Conservation (phyloP, 2,888 invertebrate genomes). For the Orchesellides sinensis region DNA sequence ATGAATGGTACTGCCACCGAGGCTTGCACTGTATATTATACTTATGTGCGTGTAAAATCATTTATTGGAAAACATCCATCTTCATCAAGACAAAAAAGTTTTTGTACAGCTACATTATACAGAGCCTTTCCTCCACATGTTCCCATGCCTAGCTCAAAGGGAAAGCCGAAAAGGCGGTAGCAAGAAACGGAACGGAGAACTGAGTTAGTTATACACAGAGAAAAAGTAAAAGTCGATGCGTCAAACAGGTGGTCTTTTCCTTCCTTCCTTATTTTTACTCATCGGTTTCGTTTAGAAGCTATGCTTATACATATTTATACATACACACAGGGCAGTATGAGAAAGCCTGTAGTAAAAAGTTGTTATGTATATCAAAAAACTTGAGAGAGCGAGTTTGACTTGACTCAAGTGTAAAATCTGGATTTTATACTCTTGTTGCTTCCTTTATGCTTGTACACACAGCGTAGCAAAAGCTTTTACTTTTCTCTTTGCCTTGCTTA, state of each 20-base stretch:
- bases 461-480: no score
- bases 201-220: neutral
- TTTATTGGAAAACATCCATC: slow-evolving; percentile 63
- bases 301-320: neutral
- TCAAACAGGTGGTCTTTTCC: slow-evolving; percentile 68
- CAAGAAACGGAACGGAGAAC: neutral
- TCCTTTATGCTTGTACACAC: neutral
- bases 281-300: neutral
- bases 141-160: no score
- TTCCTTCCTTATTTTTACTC: slow-evolving; percentile 33
- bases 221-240: slow-evolving; percentile 56
- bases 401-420: slow-evolving; percentile 27
- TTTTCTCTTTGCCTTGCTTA: no score
- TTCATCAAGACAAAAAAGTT: slow-evolving; percentile 54
- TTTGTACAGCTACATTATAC: neutral
- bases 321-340: no score
- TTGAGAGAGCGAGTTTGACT: slow-evolving; percentile 1
- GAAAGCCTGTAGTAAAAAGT: neutral
- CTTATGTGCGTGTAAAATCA: slow-evolving; percentile 45
- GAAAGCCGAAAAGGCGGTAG: neutral
- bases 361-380: neutral
- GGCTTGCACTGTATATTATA: no score
- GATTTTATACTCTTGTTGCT: slow-evolving; percentile 30
- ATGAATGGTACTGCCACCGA: no score
- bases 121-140: no score